Evolutionary conservation across 2,113 vertebrate genomes (phyloP).

Genomic region (Odontophorus gujanensis): DNA sequence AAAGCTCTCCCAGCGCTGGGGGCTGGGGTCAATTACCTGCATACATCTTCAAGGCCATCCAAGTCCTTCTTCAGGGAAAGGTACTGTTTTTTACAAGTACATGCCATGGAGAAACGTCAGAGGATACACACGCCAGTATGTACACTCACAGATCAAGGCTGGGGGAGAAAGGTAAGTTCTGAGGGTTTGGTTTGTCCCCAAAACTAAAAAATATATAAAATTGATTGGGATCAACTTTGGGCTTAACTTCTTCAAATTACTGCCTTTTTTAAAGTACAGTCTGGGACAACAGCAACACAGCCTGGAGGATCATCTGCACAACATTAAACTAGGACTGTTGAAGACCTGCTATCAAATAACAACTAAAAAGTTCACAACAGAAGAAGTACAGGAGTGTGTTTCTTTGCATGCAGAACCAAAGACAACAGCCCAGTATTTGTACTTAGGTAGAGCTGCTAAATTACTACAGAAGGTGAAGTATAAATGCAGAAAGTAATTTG

Average conservation of each 20-base stretch:
- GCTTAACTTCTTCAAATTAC: not conserved
- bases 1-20: not conserved
- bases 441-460: not conserved
- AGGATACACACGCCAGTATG: not conserved
- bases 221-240: not conserved
- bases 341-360: not conserved
- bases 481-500: not conserved
- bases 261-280: not conserved
- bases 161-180: not conserved
- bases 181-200: not conserved
- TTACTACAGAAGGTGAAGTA: not conserved
- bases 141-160: not conserved
- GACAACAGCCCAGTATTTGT: not conserved
- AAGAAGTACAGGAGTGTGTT: not conserved
- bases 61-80: not conserved
- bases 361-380: not conserved
- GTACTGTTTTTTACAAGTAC: not conserved
- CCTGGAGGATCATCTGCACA: conserved; percentile 7
- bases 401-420: not conserved
- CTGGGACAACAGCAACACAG: conserved; percentile 23
- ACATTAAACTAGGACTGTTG: conserved; percentile 35
- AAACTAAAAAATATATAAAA: not conserved
- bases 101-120: not conserved
- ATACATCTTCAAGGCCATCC: not conserved
- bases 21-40: not conserved